Evolutionary conservation across 2,888 invertebrate species (phyloP).

Genomic region (Sphaeridia pumilis): DNA sequence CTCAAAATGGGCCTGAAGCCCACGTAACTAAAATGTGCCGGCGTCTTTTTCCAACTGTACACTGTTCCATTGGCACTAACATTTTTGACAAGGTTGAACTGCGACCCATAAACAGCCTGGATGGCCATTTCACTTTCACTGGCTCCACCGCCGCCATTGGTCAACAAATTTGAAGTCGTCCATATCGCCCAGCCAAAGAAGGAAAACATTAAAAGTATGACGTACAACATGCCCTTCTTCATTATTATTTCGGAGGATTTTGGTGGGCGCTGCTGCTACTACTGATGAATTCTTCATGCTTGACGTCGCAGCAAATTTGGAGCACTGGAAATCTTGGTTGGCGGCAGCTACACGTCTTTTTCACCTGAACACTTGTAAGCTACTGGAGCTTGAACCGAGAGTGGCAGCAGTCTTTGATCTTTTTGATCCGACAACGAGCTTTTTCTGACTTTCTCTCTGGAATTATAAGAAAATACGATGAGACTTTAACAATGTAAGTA

Average conservation of each 20-base stretch:
- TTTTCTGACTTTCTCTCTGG: neutral
- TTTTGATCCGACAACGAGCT: neutral
- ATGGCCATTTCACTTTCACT: no score
- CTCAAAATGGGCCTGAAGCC: neutral
- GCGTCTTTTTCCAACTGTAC: neutral
- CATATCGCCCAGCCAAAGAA: neutral
- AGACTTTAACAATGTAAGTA: neutral
- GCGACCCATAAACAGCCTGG: neutral
- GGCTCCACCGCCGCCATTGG: neutral
- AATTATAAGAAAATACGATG: neutral
- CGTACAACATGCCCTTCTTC: neutral
- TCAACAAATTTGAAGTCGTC: neutral
- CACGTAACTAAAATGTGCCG: neutral
- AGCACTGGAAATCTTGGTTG: no score
- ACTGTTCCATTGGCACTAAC: neutral
- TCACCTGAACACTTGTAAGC: no score
- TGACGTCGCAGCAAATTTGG: no score
- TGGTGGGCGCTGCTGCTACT: no score
- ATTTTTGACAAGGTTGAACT: neutral
- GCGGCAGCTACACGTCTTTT: no score
- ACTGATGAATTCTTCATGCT: no score
- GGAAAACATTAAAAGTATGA: neutral
- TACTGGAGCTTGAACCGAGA: no score
- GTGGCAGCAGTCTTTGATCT: no score
- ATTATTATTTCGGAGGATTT: neutral